Base-by-base conservation (phyloP, 1,140 invertebrate species). In the Drosophila baimaii region DNA sequence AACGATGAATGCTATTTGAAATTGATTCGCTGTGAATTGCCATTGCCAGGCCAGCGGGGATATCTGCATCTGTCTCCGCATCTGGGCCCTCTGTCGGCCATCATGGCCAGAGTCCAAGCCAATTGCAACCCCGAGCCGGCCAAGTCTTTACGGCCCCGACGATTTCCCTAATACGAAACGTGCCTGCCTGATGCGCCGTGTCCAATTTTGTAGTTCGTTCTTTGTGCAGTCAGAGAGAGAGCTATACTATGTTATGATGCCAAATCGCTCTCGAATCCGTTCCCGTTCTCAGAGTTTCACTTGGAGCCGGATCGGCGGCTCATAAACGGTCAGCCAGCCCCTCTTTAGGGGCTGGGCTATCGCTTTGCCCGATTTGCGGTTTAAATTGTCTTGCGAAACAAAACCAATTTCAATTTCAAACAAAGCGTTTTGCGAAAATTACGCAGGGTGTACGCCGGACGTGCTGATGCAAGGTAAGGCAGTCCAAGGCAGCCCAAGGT, bases 361-460 rank as follows among this genome's bases (percentile, higher is more conserved):
- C 79, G 71, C 70, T 88, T 86, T 82, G 72, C 58, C 52, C 64
- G 84, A 71, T 74, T 86, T 86, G 83, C 68, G 83, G 83, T 89
- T 52, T 77, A 86, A 83, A 79, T 77, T 79, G 79, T 86, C 66
- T 82, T 75, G 75, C 70, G 56, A 86, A 75, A 74, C 52, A 83
- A 86, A 88, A 68, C 76, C 83, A 86, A 88, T 89, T 86, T 86
- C 82, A 86, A 86, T 86, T 89, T 86, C 79, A 86, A 88, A 86
- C 79, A 86, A 85, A 86, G 77, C 83, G 83, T 88, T 86, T 86
- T 88, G 74, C 62, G 39, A 54, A 77, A 88, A 88, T 86, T 79
- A 88, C 79, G 83, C 79, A 86, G 86, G 65, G 75, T 79, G 68
- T 82, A 64, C 49, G 57, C 54, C 69, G 71, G 70, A 82, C 82